Conservation (phyloP, 2,888 invertebrate species). For the Altica lythri region DNA sequence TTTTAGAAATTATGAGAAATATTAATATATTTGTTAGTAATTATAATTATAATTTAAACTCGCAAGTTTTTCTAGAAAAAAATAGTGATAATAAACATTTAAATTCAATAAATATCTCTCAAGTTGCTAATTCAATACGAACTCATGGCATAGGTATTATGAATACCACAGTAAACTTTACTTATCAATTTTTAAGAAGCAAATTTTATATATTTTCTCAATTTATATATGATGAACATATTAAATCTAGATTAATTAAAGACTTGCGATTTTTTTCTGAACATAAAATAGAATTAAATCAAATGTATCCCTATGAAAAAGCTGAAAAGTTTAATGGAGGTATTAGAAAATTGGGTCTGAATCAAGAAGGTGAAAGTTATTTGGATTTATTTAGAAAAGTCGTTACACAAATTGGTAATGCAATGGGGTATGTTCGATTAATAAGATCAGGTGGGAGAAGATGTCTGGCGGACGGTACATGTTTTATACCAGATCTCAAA, state of each 20-base stretch:
- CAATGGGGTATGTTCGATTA: conserved; percentile 93
- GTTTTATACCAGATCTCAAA: conserved; percentile 81
- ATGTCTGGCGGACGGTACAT: conserved; percentile 87
- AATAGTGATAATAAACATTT: conserved; percentile 90
- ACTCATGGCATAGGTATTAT: conserved; percentile 95
- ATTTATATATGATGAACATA: conserved; percentile 97
- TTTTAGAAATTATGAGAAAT: conserved; percentile 95
- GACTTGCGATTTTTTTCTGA: conserved; percentile 85
- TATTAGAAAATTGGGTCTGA: conserved; percentile 84
- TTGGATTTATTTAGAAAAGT: conserved; percentile 91
- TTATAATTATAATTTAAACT: conserved; percentile 94
- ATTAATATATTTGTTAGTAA: conserved; percentile 92
- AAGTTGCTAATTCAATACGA: conserved; percentile 95
- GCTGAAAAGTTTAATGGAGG: conserved; percentile 94
- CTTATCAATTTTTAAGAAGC: conserved; percentile 90
- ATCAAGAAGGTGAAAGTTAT: conserved; percentile 82
- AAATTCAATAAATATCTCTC: conserved; percentile 92
- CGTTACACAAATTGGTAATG: conserved; percentile 92
- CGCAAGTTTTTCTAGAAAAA: conserved; percentile 93
- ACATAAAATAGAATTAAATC: conserved; percentile 66
- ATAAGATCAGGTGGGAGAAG: conserved; percentile 92
- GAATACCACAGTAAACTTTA: conserved; percentile 71
- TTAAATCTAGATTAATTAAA: conserved; percentile 90
- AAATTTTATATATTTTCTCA: conserved; percentile 95
- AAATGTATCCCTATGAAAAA: conserved; percentile 82